phyloP scores from a whole-genome alignment of 2,113 vertebrate genomes.

The Nothocercus nigrocapillus region DNA sequence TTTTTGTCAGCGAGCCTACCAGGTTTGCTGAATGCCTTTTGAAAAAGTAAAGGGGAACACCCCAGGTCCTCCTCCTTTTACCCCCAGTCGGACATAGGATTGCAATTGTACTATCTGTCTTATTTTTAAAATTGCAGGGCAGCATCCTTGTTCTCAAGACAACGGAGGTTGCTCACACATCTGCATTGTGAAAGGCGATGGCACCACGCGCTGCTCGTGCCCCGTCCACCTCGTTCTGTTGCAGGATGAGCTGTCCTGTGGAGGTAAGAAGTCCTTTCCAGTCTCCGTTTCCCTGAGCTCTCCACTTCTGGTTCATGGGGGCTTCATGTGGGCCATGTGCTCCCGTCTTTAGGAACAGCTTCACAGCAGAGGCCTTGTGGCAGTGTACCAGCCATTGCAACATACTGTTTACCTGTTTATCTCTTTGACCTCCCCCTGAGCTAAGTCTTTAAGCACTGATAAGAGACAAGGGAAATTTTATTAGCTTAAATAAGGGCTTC shows the following conservation, averaged over 20 bases:
- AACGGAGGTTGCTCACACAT: constrained; percentile 98
- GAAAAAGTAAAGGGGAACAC: not conserved
- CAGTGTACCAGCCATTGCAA: not conserved
- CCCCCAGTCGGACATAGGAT: not conserved
- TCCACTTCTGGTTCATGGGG: not conserved
- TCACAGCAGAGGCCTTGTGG: not conserved
- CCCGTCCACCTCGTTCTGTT: constrained; percentile 94
- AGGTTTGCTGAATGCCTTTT: not conserved
- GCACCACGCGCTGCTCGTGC: constrained; percentile 95
- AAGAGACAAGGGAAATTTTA: not conserved
- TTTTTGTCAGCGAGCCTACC: not conserved
- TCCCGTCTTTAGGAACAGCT: not conserved
- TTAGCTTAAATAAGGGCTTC: not conserved
- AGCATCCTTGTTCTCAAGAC: constrained; percentile 93
- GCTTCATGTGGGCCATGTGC: not conserved
- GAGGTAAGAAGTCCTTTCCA: constrained; percentile 80
- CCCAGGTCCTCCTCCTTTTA: not conserved
- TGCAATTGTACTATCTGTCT: not conserved
- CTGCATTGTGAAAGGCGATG: constrained; percentile 95
- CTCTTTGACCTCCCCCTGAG: not conserved
- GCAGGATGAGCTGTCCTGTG: constrained; percentile 94
- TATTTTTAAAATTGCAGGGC: constrained; percentile 78
- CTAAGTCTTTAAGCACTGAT: not conserved
- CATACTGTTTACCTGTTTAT: not conserved
- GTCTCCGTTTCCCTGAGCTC: not conserved